Evolutionary conservation across 2,888 invertebrate species (phyloP).

Genomic region (Odontothrips loti): DNA sequence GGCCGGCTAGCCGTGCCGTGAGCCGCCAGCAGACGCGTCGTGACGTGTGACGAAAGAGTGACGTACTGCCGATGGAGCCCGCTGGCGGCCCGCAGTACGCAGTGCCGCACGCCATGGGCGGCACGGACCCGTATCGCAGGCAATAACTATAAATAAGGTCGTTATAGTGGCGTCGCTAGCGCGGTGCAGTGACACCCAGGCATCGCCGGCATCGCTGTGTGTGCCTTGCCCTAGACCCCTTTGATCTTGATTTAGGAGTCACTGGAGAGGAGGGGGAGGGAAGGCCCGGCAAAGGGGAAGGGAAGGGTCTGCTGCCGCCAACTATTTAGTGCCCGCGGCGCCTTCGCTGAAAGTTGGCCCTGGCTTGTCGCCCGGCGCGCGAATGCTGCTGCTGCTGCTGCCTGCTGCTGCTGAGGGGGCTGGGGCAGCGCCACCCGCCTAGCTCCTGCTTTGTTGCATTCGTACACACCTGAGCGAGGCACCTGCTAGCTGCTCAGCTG

Average conservation of each 20-base stretch:
- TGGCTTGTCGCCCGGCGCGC: too few relatives aligned
- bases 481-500: too few relatives aligned
- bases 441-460: too few relatives aligned
- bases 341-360: background rate
- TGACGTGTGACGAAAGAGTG: slow-evolving; percentile 22
- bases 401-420: too few relatives aligned
- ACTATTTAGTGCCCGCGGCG: background rate
- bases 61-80: background rate
- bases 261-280: background rate
- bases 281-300: background rate
- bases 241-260: slow-evolving; percentile 24
- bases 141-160: slow-evolving; percentile 30
- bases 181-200: background rate
- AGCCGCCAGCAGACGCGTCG: background rate
- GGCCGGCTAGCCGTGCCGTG: too few relatives aligned
- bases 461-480: too few relatives aligned
- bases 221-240: background rate
- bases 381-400: too few relatives aligned
- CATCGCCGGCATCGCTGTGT: background rate
- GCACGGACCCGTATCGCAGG: slow-evolving; percentile 12
- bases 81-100: background rate
- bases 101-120: background rate
- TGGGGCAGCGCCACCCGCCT: too few relatives aligned
- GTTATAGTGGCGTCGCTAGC: slow-evolving; percentile 3
- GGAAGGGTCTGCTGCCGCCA: background rate